Conservation (phyloP, 2,888 invertebrate species). For the Ormyrus nitidulus region DNA sequence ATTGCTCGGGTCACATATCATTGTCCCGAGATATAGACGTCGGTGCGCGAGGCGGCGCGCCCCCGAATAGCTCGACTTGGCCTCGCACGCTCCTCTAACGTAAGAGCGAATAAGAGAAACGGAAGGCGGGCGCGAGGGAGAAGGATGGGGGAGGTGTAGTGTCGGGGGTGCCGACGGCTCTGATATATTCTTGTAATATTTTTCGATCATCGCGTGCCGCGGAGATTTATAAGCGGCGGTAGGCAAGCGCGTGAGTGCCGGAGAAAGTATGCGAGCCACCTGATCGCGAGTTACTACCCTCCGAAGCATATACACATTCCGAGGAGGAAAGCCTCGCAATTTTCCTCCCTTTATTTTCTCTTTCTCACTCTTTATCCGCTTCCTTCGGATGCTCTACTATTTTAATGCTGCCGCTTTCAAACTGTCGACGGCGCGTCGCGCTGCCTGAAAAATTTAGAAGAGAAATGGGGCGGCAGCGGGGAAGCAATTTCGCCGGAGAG, state of each 20-base stretch:
- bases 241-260: slow-evolving; percentile 58
- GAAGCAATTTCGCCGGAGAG: neutral
- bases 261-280: slow-evolving; percentile 66
- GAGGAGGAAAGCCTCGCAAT: slow-evolving; percentile 44
- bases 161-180: slow-evolving; percentile 70
- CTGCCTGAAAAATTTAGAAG: too few relatives aligned
- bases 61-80: slow-evolving; percentile 66
- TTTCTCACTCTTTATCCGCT: neutral
- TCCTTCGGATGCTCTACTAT: neutral
- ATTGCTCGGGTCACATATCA: slow-evolving; percentile 75
- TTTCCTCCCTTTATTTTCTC: slow-evolving; percentile 37
- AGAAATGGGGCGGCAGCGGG: neutral
- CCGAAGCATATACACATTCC: slow-evolving; percentile 35
- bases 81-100: slow-evolving; percentile 31
- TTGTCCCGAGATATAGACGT: slow-evolving; percentile 74
- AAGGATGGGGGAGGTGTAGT: slow-evolving; percentile 38
- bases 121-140: slow-evolving; percentile 46
- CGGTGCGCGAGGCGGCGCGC: slow-evolving; percentile 61
- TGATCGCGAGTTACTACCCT: slow-evolving; percentile 73
- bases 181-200: slow-evolving; percentile 76
- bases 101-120: slow-evolving; percentile 54
- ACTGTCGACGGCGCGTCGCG: neutral
- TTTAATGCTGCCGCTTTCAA: neutral
- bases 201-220: slow-evolving; percentile 75
- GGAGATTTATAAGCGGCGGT: slow-evolving; percentile 72